These are phyloP conservation scores for Drosophila pegasa DNA, from an alignment of 2,888 invertebrate genomes.

Conservation along the genomic window DNA sequence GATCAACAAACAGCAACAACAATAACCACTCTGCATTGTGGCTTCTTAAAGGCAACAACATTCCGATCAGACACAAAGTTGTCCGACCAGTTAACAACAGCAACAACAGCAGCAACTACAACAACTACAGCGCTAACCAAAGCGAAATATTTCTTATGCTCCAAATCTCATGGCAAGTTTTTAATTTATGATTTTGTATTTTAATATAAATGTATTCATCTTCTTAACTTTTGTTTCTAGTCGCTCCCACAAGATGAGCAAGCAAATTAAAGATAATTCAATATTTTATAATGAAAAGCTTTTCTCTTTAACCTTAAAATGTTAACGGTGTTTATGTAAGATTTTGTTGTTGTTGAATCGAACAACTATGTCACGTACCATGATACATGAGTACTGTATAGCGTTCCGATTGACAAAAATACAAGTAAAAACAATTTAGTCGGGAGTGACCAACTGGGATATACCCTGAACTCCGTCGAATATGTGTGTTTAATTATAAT, in stretches of 20 bases:
- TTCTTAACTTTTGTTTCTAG: conserved; percentile 29
- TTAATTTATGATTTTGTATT: neutral
- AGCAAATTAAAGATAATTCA: conserved; percentile 9
- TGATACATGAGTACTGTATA: neutral
- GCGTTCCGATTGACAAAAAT: neutral
- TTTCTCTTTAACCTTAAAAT: conserved; percentile 1
- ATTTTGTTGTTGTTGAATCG: neutral
- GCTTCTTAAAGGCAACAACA: conserved; percentile 72
- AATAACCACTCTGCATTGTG: conserved; percentile 22
- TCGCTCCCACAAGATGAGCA: conserved; percentile 22
- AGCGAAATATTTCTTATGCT: conserved; percentile 74
- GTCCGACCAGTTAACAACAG: conserved; percentile 74
- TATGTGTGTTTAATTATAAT: too few relatives aligned
- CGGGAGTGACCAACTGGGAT: too few relatives aligned
- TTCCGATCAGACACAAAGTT: conserved; percentile 68
- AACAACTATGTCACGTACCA: conserved; percentile 1
- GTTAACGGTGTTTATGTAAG: conserved; percentile 10
- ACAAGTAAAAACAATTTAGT: too few relatives aligned
- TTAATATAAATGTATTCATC: conserved; percentile 10
- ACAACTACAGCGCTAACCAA: conserved; percentile 34
- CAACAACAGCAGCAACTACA: conserved; percentile 36
- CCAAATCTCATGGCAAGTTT: conserved; percentile 67
- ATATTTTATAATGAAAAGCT: neutral
- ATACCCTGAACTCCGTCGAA: too few relatives aligned
- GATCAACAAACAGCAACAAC: conserved; percentile 26